Conservation (phyloP, 2,888 invertebrate genomes). For the Calameuta pallipes region DNA sequence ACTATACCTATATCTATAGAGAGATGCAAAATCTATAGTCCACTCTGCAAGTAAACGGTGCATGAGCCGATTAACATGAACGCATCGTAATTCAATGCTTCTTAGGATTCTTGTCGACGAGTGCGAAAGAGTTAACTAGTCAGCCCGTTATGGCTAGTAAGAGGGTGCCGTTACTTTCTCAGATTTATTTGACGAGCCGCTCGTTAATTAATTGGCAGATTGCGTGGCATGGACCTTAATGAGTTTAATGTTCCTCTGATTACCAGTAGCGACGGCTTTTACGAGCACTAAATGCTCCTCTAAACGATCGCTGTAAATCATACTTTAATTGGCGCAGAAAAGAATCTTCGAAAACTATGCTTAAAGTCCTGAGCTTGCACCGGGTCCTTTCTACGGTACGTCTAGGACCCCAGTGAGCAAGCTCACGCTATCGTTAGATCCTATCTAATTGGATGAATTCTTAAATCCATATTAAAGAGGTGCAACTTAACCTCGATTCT, state of each 20-base stretch:
- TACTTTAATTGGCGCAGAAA: slow-evolving; percentile 40
- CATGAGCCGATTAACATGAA: neutral
- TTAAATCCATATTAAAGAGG: neutral
- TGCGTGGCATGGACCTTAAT: slow-evolving; percentile 37
- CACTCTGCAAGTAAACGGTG: neutral
- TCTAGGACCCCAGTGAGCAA: neutral
- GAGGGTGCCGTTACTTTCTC: neutral
- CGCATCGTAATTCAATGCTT: neutral
- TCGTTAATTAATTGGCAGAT: slow-evolving; percentile 47
- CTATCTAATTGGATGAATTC: neutral
- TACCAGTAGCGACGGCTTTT: slow-evolving; percentile 48
- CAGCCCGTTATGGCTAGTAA: neutral
- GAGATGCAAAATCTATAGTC: neutral
- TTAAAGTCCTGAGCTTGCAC: neutral
- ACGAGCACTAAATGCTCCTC: slow-evolving; percentile 42
- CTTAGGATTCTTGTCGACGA: neutral
- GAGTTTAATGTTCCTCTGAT: slow-evolving; percentile 47
- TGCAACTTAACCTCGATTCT: neutral
- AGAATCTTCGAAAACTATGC: slow-evolving; percentile 6
- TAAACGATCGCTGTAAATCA: slow-evolving; percentile 50
- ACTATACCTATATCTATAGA: neutral
- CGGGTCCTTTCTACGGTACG: neutral
- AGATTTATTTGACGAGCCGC: slow-evolving; percentile 1
- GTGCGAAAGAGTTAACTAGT: neutral
- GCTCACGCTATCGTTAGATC: neutral